phyloP scores from a whole-genome alignment of 2,888 invertebrate species.

The Eupithecia subumbrata region DNA sequence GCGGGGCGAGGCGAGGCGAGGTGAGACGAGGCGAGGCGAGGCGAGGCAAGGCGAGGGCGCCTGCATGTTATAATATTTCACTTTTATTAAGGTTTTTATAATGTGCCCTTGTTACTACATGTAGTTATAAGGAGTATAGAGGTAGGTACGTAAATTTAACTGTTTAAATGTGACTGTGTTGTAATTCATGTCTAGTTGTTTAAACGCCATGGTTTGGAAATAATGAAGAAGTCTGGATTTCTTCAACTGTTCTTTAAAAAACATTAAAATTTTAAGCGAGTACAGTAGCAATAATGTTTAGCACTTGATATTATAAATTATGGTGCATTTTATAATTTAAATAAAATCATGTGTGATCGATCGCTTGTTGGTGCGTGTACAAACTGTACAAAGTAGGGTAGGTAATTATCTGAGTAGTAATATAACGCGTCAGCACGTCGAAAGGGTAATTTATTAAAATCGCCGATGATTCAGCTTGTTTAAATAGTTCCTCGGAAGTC shows the following conservation, averaged over 20 bases:
- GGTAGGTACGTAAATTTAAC: not conserved
- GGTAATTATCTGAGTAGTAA: not conserved
- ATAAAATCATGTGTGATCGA: not conserved
- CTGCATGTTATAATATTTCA: not conserved
- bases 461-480: constrained; percentile 38
- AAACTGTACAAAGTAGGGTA: not conserved
- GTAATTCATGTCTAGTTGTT: not conserved
- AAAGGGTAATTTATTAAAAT: constrained; percentile 40
- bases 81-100: constrained; percentile 9
- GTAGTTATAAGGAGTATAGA: not conserved
- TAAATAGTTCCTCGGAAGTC: constrained; percentile 44
- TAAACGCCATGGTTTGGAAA: not conserved
- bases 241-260: not conserved
- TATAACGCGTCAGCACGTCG: constrained; percentile 36
- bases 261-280: not conserved
- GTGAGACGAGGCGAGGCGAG: constrained; percentile 7
- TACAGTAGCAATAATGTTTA: not conserved
- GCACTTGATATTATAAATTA: not conserved
- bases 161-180: not conserved
- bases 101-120: not conserved
- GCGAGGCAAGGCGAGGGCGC: constrained; percentile 5
- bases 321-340: not conserved
- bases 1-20: constrained; percentile 1
- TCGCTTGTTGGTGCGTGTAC: not conserved
- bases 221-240: not conserved